Evolutionary conservation across 2,797 vertebrate genomes (phyloP), one percentile per base, ranked within the genome.

Genomic region (Danio jaintianensis): DNA sequence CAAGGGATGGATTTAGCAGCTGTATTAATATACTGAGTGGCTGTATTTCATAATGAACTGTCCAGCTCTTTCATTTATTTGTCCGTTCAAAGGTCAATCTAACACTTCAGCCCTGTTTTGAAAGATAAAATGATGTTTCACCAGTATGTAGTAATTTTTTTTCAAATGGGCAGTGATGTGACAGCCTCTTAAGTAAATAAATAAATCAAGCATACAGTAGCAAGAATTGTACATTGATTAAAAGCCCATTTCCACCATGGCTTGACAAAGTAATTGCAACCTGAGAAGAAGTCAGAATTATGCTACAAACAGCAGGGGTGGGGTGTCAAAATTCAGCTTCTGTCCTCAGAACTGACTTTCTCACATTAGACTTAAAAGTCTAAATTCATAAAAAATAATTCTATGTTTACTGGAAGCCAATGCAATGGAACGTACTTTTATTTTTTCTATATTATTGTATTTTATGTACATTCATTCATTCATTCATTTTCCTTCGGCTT

Each of bases 21-120:
- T 55, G 20, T 55, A 66, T 75, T 74, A 15, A 61, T 61, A 16
- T 7, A 43, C 4, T 4, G 9, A 22, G 1, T 1, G 12, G 6
- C 18, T 20, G 61, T 18, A 8, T 56, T 77, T 45, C 52, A 29
- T 45, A 77, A 52, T 2, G 20, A 36, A 43, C 11, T 55, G n/a
- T 36, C 12, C 6, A 58, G n/a, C 7, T 64, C 5, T 63, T 63
- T 40, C 29, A 53, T 56, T 22, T 42, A 20, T 45, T 52, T 40
- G 73, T 59, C 13, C 0, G 8, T 40, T 70, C 76, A 69, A 70
- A 62, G 66, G 36, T 61, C 76, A 52, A 13, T 78, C 10, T 16
- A 29, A 43, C 36, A 45, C 48, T 68, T 68, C 7, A 70, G 10
- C 16, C 16, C 71, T 58, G 55, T 20, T 59, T 48, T 58, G 15